Base-by-base conservation (phyloP, 2,113 vertebrate species). In the Syrmaticus mikado region DNA sequence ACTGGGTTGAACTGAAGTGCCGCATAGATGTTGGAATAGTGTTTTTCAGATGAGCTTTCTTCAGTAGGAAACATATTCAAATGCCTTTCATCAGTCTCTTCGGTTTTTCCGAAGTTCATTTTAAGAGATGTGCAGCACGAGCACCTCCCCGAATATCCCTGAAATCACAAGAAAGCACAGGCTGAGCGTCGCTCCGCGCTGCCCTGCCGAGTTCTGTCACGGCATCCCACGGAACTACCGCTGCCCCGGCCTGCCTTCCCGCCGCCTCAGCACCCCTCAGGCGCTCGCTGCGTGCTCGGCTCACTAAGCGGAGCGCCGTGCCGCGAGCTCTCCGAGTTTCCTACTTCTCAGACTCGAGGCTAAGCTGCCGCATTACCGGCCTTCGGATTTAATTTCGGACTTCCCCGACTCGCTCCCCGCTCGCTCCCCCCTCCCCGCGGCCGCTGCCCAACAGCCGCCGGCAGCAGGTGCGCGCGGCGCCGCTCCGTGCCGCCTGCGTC, bases 1-100 rank as follows among this genome's bases (percentile, higher is more conserved):
- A 40, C 7, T 2, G 25, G 25, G 7, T 41, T 8, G 21, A 48
- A 62, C 34, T 13, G n/a, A 36, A 50, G 34, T 13, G 15, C 46
- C 34, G 52, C 34, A 1, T 1, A 13, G 58, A 60, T 1, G 1
- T 4, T 60, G 36, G 38, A 61, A n/a, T 3, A 1, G 4, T 18
- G 32, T 5, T 25, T 53, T 75, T 46, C 6, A 73, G 2, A 3
- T 2, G 8, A 52, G 10, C 43, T 80, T 74, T 36, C 16, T 62
- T 40, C 20, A 12, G 8, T 0, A 70, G 16, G 24, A 66, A 76
- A 58, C 5, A 8, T 2, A 10, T 6, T 17, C 3, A n/a, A 34
- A 8, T 27, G 16, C 32, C 21, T 85, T 66, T 22, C 18, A 5
- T 50, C 1, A 5, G 34, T 2, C 43, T 60, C 36, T 28, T n/a